These are phyloP conservation scores for Trissolcus basalis DNA, from an alignment of 1,140 invertebrate species.

Conservation along the genomic window DNA sequence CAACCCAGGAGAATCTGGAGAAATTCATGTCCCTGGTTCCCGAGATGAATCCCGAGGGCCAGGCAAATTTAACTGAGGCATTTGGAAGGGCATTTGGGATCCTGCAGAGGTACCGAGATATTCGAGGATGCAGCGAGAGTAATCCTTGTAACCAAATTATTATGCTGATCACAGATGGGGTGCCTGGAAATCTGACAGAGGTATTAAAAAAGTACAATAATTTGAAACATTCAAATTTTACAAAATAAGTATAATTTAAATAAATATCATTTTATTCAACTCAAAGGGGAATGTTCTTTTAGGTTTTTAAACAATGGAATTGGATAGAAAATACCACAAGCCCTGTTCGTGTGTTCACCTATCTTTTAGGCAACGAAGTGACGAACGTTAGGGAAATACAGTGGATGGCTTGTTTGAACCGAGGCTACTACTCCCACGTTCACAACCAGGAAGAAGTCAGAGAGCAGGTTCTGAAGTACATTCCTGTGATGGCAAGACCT, in stretches of 20 bases:
- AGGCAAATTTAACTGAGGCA: conserved; percentile 91
- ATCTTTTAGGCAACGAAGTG: conserved; percentile 96
- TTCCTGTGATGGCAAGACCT: conserved; percentile 91
- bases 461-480: conserved; percentile 94
- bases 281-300: too few species aligned
- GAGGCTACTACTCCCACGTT: conserved; percentile 95
- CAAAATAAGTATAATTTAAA: too few species aligned
- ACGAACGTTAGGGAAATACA: conserved; percentile 93
- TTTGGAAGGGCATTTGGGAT: conserved; percentile 91
- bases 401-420: conserved; percentile 97
- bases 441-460: conserved; percentile 94
- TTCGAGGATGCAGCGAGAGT: conserved; percentile 76
- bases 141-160: conserved; percentile 96
- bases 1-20: conserved; percentile 92
- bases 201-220: conserved; percentile 38
- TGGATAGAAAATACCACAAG: conserved; percentile 80
- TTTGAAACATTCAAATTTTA: too few species aligned
- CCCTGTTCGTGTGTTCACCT: conserved; percentile 96
- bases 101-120: conserved; percentile 81
- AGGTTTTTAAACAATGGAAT: conserved; percentile 91
- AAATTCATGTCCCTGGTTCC: conserved; percentile 85
- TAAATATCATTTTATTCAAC: too few species aligned
- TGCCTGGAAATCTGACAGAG: conserved; percentile 91
- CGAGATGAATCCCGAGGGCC: conserved; percentile 82
- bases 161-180: conserved; percentile 98